A percentile compares a stretch with the other conserved stretches of the same genome.
These are phyloP conservation scores for Myzus persicae DNA, from an alignment of 1,140 invertebrate species.

Conservation along the genomic window DNA sequence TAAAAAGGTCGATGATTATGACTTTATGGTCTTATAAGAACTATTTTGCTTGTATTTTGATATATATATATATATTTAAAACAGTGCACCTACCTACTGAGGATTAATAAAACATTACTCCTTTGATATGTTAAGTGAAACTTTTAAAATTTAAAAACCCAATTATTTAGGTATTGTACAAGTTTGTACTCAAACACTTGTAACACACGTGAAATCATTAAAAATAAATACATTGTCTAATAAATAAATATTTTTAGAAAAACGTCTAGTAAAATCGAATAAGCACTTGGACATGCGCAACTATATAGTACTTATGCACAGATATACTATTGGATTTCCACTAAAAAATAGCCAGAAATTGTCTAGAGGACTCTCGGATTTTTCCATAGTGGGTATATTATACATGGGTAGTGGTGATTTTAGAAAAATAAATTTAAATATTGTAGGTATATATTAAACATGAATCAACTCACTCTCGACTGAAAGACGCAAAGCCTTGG, in stretches of 20 bases:
- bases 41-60: neutral
- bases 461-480: constrained; percentile 20
- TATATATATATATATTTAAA: neutral
- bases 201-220: neutral
- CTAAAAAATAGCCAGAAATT: neutral
- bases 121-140: neutral
- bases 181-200: neutral
- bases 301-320: neutral
- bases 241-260: neutral
- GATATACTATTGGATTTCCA: neutral
- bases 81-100: neutral
- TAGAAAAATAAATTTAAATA: neutral
- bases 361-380: neutral
- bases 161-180: too few relatives aligned
- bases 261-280: neutral
- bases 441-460: neutral
- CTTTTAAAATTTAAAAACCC: neutral
- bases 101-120: neutral
- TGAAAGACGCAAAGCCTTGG: neutral
- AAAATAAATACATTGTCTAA: neutral
- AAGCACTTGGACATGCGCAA: neutral
- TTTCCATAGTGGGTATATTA: neutral
- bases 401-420: neutral
- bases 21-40: neutral
- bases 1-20: neutral